These are phyloP conservation scores for Pseudorasbora parva DNA, from an alignment of 2,113 vertebrate genomes.

Conservation along the genomic window DNA sequence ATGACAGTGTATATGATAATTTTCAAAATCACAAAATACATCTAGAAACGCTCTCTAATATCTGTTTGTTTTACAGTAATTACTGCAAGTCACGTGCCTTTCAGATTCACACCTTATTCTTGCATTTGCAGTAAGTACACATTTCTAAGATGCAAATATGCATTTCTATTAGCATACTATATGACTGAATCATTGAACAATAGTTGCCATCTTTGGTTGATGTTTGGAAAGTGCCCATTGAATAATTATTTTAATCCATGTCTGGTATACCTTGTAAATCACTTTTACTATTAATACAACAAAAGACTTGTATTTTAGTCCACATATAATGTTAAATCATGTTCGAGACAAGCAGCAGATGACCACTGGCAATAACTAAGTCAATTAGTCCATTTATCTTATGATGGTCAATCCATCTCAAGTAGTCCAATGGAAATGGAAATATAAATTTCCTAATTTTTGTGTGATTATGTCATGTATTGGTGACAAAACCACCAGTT, in stretches of 20 bases:
- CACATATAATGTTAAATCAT: neutral
- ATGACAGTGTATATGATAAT: neutral
- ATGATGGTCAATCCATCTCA: no score
- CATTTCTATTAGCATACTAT: neutral
- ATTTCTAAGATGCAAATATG: neutral
- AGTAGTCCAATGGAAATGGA: no score
- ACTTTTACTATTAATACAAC: neutral
- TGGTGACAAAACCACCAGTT: no score
- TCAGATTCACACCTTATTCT: slow-evolving; percentile 84
- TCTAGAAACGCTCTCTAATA: neutral
- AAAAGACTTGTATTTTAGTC: neutral
- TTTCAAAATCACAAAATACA: neutral
- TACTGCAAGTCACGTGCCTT: slow-evolving; percentile 80
- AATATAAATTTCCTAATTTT: no score
- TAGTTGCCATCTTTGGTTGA: neutral
- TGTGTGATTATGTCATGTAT: no score
- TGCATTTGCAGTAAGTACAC: slow-evolving; percentile 87
- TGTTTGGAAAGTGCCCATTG: no score
- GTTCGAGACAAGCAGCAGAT: neutral
- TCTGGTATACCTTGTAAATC: no score
- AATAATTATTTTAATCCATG: no score
- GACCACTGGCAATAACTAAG: no score
- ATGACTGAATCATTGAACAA: neutral
- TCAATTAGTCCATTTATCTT: no score
- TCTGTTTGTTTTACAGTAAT: slow-evolving; percentile 69